These are phyloP conservation scores for Sesamia inferens DNA, from an alignment of 2,888 invertebrate species.

Conservation along the genomic window DNA sequence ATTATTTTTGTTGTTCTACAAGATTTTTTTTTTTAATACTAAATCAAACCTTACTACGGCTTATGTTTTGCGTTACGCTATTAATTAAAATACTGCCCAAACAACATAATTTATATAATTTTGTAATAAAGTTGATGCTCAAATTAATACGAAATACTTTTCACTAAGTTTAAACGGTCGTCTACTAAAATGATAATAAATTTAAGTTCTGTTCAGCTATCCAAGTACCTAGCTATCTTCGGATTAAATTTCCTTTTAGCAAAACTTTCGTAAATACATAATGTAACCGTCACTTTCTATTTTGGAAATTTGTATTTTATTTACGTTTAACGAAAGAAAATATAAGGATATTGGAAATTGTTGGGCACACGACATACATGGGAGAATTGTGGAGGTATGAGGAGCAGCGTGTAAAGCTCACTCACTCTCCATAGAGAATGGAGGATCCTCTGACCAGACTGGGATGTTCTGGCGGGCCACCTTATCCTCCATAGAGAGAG, in stretches of 20 bases:
- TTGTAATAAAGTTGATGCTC: conserved; percentile 14
- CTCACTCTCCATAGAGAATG: no score
- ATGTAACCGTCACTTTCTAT: conserved; percentile 2
- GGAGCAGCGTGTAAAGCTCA: no score
- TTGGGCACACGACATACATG: no score
- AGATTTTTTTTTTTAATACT: no score
- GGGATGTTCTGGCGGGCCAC: no score
- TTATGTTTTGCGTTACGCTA: neutral
- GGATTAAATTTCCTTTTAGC: conserved; percentile 31
- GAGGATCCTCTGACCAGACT: no score
- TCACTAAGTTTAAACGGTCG: conserved; percentile 9
- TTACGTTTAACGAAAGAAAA: neutral
- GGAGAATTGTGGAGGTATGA: no score
- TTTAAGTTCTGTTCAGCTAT: conserved; percentile 34
- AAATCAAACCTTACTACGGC: no score
- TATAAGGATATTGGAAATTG: no score
- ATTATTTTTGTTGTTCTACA: no score
- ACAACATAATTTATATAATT: conserved; percentile 21
- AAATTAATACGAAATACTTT: conserved; percentile 37
- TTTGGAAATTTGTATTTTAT: conserved; percentile 19
- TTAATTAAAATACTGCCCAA: conserved; percentile 20
- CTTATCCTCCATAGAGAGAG: no score
- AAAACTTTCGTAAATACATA: conserved; percentile 4
- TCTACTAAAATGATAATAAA: conserved; percentile 34
- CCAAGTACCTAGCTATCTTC: neutral